Evolutionary conservation across 1,140 invertebrate genomes (phyloP).

Genomic region (Bombus pascuorum): DNA sequence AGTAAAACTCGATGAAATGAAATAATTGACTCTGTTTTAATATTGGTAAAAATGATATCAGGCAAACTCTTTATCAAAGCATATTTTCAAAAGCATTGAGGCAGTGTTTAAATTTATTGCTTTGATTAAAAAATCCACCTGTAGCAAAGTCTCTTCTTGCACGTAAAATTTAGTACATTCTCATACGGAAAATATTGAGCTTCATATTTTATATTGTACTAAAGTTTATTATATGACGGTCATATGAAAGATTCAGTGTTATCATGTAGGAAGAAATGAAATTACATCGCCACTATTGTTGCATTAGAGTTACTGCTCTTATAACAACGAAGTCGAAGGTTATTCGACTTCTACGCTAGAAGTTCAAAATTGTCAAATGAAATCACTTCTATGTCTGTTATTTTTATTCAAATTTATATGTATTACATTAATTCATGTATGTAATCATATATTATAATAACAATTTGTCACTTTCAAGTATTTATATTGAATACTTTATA

Average conservation of each 20-base stretch:
- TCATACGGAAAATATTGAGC: not conserved
- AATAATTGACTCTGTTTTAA: not conserved
- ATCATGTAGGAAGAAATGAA: no score
- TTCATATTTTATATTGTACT: no score
- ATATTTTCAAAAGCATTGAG: not conserved
- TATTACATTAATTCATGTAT: not conserved
- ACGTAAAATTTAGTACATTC: not conserved
- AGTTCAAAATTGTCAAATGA: no score
- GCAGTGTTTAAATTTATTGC: not conserved
- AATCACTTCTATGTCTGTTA: no score
- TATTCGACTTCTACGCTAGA: not conserved
- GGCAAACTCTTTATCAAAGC: not conserved
- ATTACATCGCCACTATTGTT: no score
- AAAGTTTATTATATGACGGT: no score
- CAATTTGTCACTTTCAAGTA: not conserved
- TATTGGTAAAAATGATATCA: not conserved
- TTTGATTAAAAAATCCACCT: not conserved
- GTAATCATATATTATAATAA: not conserved
- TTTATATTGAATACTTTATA: not conserved
- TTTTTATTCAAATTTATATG: not conserved
- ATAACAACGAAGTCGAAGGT: not conserved
- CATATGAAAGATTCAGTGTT: no score
- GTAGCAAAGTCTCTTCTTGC: not conserved
- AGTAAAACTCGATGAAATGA: not conserved
- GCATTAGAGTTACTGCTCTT: no score